Conservation (phyloP, 1,140 invertebrate genomes). For the Lerema accius region DNA sequence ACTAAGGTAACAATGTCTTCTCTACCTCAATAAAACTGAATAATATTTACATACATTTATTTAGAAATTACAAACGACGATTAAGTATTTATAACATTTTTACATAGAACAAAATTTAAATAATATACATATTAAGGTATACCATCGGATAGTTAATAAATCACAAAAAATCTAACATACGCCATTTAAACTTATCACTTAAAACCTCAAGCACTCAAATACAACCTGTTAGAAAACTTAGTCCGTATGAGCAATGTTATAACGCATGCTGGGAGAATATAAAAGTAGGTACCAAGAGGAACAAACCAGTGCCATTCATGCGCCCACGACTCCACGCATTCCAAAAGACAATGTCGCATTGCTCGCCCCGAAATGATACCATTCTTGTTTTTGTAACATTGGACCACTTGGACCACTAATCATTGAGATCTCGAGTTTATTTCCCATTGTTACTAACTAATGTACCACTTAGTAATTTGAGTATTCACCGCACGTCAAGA, state of each 20-base stretch:
- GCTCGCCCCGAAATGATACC: conserved; percentile 18
- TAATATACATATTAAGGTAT: no score
- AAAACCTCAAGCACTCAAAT: no score
- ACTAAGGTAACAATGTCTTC: neutral
- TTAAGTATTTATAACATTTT: no score
- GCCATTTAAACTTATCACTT: no score
- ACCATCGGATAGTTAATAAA: no score
- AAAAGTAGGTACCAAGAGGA: conserved; percentile 32
- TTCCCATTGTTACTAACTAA: conserved; percentile 23
- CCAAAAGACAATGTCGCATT: conserved; percentile 46
- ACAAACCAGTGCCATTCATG: conserved; percentile 52
- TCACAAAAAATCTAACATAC: no score
- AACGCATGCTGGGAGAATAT: no score
- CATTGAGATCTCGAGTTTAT: conserved; percentile 10
- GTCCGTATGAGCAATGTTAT: no score
- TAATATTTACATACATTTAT: no score
- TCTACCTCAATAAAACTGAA: conserved; percentile 8
- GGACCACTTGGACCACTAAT: neutral
- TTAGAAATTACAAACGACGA: no score
- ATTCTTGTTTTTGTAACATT: conserved; percentile 3
- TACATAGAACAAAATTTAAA: no score
- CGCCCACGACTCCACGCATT: conserved; percentile 61
- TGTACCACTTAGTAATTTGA: conserved; percentile 16
- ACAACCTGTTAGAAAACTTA: no score
- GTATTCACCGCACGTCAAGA: conserved; percentile 19